Evolutionary conservation across 2,888 invertebrate species (phyloP), one percentile per base, ranked within the genome.

Genomic region (Acanthoscelides obtectus): DNA sequence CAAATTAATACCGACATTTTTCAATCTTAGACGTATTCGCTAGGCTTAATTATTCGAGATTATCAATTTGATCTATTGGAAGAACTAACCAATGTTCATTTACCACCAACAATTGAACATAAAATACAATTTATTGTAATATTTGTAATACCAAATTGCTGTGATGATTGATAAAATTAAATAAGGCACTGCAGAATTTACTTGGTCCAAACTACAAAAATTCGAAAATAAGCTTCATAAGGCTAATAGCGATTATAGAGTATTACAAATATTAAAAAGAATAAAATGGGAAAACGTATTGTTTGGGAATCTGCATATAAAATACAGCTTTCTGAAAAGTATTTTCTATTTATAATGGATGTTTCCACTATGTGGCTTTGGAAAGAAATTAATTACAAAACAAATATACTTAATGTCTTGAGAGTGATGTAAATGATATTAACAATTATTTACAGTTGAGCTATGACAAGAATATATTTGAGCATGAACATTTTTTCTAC

Each of bases 401-500:
- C 66, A 20, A 66, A 66, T 12, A 45, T 12, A 45, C 3, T 12
- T 45, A n/a, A 17, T 45, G 17, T 45, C 45, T 45, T 45, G 5
- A 45, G 45, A 45, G 45, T 45, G 45, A 45, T 45, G 45, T 45
- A 45, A 17, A 45, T 45, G 45, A 45, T 45, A 45, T 45, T 12
- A 45, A 45, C 45, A 45, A 45, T 45, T 45, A 45, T 45, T 45
- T 45, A 73, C 73, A 73, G 75, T 78, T 78, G 77, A 79, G 77
- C 78, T 79, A 77, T 77, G 77, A 79, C 77, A 78, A 79, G 78
- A 79, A 79, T 77, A 75, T 45, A 45, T 45, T 79, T 79, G 79
- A 79, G 79, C 79, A 78, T 78, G 75, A 79, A 78, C 77, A 77
- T 73, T 73, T 67, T 70, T 73, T 67, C 70, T 70, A 74, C 72